These are phyloP conservation scores for Ahaetulla prasina DNA, from an alignment of 2,113 vertebrate species.

Conservation along the genomic window DNA sequence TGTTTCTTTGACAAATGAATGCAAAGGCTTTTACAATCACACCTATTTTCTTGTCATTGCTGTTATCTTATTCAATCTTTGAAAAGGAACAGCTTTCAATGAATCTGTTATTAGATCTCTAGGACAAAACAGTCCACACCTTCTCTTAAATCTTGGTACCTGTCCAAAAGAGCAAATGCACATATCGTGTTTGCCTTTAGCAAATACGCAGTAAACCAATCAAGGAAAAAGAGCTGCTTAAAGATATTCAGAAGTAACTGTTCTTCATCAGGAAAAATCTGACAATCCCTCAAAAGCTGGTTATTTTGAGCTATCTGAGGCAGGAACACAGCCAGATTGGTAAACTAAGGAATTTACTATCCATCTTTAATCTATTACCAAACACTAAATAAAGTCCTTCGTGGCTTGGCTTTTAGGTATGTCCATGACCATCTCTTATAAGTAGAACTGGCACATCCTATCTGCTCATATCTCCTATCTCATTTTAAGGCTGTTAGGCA, in stretches of 20 bases:
- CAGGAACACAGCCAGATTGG: not conserved
- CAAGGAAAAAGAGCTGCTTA: not conserved
- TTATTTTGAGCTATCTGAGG: not conserved
- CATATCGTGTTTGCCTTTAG: not conserved
- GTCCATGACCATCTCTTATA: not conserved
- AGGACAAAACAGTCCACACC: rapidly evolving
- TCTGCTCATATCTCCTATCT: not conserved
- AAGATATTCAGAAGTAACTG: not conserved
- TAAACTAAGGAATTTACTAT: not conserved
- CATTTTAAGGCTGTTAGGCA: not conserved
- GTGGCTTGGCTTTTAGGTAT: not conserved
- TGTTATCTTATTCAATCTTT: not conserved
- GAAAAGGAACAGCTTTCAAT: not conserved
- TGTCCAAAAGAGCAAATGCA: not conserved
- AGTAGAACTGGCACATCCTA: not conserved
- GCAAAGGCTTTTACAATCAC: rapidly evolving
- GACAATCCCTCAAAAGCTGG: not conserved
- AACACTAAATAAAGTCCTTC: not conserved
- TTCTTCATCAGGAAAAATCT: not conserved
- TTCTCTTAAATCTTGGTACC: not conserved
- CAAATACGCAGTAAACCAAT: not conserved
- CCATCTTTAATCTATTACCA: not conserved
- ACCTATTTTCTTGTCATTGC: not conserved
- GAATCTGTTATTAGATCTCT: rapidly evolving
- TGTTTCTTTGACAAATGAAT: not conserved